These are phyloP conservation scores for Pomacea canaliculata DNA, from an alignment of 2,888 invertebrate genomes.

Conservation along the genomic window DNA sequence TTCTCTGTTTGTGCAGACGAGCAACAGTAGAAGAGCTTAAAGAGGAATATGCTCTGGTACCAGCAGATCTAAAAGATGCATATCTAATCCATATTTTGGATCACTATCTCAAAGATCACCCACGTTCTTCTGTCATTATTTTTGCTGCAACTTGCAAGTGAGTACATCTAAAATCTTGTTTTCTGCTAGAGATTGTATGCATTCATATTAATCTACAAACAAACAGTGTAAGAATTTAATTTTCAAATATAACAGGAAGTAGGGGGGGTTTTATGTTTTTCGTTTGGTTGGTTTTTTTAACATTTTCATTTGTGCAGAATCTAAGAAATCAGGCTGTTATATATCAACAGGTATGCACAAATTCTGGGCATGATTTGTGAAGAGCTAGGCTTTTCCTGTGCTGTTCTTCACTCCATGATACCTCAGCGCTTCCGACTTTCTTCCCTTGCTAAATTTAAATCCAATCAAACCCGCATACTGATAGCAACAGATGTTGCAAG, in stretches of 20 bases:
- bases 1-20: constrained; percentile 67
- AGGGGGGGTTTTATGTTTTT: too few relatives aligned
- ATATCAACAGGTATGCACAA: constrained; percentile 82
- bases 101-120: constrained; percentile 78
- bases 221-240: too few relatives aligned
- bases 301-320: too few relatives aligned
- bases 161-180: constrained; percentile 29
- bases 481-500: constrained; percentile 98
- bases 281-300: too few relatives aligned
- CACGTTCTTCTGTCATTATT: constrained; percentile 88
- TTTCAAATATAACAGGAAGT: too few relatives aligned
- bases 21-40: constrained; percentile 91
- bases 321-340: too few relatives aligned
- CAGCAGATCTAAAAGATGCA: constrained; percentile 91
- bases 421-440: constrained; percentile 87
- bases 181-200: background rate
- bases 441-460: constrained; percentile 89
- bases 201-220: too few relatives aligned
- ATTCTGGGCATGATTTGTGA: constrained; percentile 89
- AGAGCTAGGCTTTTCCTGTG: constrained; percentile 86
- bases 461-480: constrained; percentile 86
- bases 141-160: constrained; percentile 97
- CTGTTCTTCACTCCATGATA: constrained; percentile 93
- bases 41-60: constrained; percentile 91
- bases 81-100: constrained; percentile 79